Base-by-base conservation (phyloP, 1,140 invertebrate genomes). In the Maniola jurtina region DNA sequence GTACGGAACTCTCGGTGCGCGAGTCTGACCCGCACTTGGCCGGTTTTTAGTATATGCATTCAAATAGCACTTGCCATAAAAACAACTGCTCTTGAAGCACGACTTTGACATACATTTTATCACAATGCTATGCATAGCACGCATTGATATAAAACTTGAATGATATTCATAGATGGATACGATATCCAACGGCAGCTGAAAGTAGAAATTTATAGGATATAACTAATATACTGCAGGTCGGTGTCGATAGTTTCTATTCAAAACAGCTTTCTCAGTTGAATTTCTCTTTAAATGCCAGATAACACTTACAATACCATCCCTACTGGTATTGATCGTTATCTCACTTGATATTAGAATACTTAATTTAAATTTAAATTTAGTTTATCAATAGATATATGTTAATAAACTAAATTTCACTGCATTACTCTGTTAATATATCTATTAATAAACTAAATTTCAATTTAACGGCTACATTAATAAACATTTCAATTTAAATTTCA, bases 221-320 rank as follows among this genome's bases (percentile, higher is more conserved):
- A 72, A 63, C 47, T 73, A 69, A 80, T 77, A 80, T 81, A 81
- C 72, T 75, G 57, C 75, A 72, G 76, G 75, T 83, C 75, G 76
- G 79, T 76, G 80, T 79, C 77, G 81, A 82, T 72, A 84, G 76
- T 85, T 78, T 83, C 81, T 83, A 84, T 85, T 87, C 76, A 84
- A 83, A 86, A 75, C 75, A 70, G 79, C 88, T 90, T 90, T 90
- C 88, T 84, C 86, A 78, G 70, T 72, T 61, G 68, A 81, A 79
- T 86, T 84, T 85, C 83, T 79, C 79, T 66, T 65, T 64, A 75
- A 77, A 80, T 77, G 64, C 47, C 61, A 69, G 66, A 66, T 76
- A 70, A 72, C 57, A 48, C 54, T 59, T 47, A 61, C 55, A 59
- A 47, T 45, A 45, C 57, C 61, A 69, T 64, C 67, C 67, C 67